These are phyloP conservation scores for Andrena marginata DNA, from an alignment of 2,888 invertebrate species.

Conservation along the genomic window DNA sequence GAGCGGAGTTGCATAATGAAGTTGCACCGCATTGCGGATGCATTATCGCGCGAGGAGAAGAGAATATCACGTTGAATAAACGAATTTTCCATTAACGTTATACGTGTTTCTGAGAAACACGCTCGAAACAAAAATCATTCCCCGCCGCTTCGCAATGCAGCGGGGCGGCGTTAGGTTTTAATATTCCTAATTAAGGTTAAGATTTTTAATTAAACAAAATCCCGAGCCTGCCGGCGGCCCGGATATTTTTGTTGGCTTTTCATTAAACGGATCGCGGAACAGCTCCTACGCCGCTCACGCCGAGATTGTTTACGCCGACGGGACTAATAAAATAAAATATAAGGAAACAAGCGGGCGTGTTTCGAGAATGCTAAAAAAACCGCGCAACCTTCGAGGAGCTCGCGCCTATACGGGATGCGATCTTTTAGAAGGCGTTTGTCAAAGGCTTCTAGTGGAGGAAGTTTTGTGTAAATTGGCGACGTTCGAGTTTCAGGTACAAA, in stretches of 20 bases:
- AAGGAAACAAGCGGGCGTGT: neutral
- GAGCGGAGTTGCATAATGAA: slow-evolving; percentile 50
- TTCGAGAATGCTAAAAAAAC: neutral
- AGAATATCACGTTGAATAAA: slow-evolving; percentile 19
- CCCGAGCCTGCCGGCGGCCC: neutral
- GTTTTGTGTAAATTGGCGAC: slow-evolving; percentile 65
- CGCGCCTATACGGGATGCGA: slow-evolving; percentile 8
- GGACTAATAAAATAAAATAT: neutral
- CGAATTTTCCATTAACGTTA: slow-evolving; percentile 41
- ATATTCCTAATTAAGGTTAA: slow-evolving; percentile 37
- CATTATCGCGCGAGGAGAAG: slow-evolving; percentile 9
- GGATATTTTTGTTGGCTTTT: slow-evolving; percentile 20
- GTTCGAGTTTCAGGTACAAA: slow-evolving; percentile 71
- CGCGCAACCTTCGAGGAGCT: neutral
- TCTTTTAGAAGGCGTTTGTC: slow-evolving; percentile 26
- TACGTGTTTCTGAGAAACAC: neutral
- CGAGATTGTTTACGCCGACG: neutral
- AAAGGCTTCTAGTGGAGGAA: neutral
- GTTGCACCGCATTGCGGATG: slow-evolving; percentile 32
- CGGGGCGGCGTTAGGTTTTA: slow-evolving; percentile 6
- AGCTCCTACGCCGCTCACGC: neutral
- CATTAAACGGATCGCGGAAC: slow-evolving; percentile 18
- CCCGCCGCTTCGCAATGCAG: neutral
- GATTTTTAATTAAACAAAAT: slow-evolving; percentile 34
- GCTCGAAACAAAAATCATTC: slow-evolving; percentile 5